These are phyloP conservation scores for Coccyzus lansbergi DNA, from an alignment of 2,797 vertebrate genomes.

Conservation along the genomic window DNA sequence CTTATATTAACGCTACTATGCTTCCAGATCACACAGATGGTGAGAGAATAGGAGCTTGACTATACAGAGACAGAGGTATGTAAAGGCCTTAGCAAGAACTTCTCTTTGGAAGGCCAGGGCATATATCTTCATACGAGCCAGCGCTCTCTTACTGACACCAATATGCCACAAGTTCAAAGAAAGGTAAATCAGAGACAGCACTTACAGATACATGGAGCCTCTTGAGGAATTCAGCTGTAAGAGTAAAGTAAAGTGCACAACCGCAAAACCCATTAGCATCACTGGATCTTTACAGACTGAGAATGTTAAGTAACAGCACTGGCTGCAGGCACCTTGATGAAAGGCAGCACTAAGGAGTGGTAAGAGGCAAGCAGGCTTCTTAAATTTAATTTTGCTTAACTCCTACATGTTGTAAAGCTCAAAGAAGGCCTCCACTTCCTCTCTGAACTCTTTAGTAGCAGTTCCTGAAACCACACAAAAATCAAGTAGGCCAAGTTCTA, in stretches of 20 bases:
- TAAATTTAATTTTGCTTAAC: background rate
- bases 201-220: background rate
- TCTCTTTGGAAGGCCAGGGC: background rate
- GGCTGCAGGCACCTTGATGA: background rate
- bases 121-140: background rate
- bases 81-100: background rate
- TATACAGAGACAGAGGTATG: background rate
- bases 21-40: background rate
- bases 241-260: background rate
- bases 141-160: background rate
- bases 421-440: background rate
- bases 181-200: background rate
- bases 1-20: background rate
- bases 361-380: background rate
- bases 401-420: background rate
- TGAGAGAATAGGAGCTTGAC: background rate
- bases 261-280: constrained; percentile 22
- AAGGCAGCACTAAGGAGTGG: background rate
- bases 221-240: background rate
- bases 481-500: background rate
- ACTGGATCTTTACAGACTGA: background rate
- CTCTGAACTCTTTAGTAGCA: background rate
- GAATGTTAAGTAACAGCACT: background rate
- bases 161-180: background rate
- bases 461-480: background rate